Evolutionary conservation across 2,113 vertebrate genomes (phyloP), one percentile per base, ranked within the genome.

Genomic region (Urocynchramus pylzowi): DNA sequence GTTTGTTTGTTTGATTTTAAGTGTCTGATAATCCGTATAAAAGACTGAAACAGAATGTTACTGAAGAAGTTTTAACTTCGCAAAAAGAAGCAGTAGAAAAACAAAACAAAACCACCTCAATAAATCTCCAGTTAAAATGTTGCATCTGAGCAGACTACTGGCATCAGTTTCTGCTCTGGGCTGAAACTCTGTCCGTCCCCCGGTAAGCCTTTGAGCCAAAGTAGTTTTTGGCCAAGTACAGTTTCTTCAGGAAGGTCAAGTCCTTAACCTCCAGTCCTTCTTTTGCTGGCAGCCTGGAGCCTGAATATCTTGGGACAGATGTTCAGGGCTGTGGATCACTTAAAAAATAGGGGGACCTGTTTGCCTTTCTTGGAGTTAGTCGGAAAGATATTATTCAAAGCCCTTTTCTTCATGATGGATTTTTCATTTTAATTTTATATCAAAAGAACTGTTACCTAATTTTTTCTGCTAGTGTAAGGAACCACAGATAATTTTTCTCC

Each of bases 211-310:
- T 75, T 75, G 57, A 84, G 81, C 61, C 84, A 87, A 95, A 93
- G 49, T 23, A 11, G 37, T 65, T 82, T 53, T 73, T 89, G 61
- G 89, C 93, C 74, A 79, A 89, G 35, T 60, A 80, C 6, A 68
- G n/a, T 87, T 87, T 92, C 60, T 95, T 78, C 68, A 92, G 92
- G 53, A 84, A 92, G 77, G 85, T 91, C 65, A 93, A 82, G 60
- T 52, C 69, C 69, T 92, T 73, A 73, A 65, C 67, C 57, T 93
- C 68, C 65, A 78, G 52, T 42, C 39, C 44, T 88, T 47, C 59
- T 93, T 67, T 37, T 87, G 44, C 56, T 95, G 94, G 86, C 89
- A 94, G 69, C n/a, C 56, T 63, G 22, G 16, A 92, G 68, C 54
- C 76, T 90, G 77, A 78, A 78, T 84, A 71, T 70, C 93, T 81